Conservation (phyloP, 2,797 vertebrate species). For the Lagodon rhomboides region DNA sequence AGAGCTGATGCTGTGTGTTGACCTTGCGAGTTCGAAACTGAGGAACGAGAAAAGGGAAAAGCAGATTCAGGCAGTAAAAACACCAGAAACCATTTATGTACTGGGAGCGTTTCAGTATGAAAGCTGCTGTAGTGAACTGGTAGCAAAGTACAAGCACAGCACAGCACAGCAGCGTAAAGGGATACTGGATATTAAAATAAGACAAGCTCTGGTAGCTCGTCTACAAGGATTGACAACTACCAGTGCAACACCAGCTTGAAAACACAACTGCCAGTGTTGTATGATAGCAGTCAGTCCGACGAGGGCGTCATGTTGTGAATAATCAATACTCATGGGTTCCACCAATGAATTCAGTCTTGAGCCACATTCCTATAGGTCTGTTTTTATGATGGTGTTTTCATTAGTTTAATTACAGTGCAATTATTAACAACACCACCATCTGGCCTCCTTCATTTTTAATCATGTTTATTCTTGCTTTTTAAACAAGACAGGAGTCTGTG, state of each 20-base stretch:
- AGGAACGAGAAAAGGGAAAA: constrained; percentile 1
- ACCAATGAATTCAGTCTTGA: neutral
- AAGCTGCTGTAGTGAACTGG: neutral
- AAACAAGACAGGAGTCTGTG: neutral
- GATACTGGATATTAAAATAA: neutral
- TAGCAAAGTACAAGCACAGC: too few species aligned
- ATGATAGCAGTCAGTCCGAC: neutral
- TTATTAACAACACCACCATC: constrained; percentile 5
- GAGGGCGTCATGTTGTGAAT: neutral
- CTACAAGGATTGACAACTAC: neutral
- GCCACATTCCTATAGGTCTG: neutral
- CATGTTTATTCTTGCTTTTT: neutral
- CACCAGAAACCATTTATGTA: neutral
- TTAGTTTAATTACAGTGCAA: neutral
- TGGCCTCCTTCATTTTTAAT: neutral
- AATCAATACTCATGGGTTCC: neutral
- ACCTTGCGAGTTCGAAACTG: constrained; percentile 16
- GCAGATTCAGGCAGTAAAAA: neutral
- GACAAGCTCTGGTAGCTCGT: neutral
- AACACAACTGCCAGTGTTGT: neutral
- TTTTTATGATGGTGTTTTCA: neutral
- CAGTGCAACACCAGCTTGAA: neutral
- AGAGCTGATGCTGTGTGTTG: constrained; percentile 16
- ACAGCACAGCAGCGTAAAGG: neutral
- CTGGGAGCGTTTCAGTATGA: neutral